These are phyloP conservation scores for Vidua macroura DNA, from an alignment of 2,113 vertebrate genomes.

Conservation along the genomic window DNA sequence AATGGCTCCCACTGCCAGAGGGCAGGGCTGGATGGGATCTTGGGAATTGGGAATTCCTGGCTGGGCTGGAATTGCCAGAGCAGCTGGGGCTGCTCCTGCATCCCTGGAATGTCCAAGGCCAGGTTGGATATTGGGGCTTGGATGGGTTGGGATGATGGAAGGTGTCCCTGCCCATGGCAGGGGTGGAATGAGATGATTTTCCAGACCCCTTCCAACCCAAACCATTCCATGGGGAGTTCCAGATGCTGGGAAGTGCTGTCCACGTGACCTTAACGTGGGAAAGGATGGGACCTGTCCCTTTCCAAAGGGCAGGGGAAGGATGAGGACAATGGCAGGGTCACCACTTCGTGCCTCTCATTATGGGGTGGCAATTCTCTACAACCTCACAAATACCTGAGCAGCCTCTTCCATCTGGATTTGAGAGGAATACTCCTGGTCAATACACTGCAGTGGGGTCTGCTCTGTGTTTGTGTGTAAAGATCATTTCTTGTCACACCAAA, in stretches of 20 bases:
- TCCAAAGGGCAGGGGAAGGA: background rate
- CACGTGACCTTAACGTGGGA: rapidly evolving
- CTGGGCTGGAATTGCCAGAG: background rate
- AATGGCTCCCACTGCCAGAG: background rate
- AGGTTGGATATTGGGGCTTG: rapidly evolving
- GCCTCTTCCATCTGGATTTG: background rate
- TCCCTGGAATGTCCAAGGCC: background rate
- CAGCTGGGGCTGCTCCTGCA: background rate
- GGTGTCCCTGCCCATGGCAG: background rate
- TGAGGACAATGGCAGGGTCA: background rate
- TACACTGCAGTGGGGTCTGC: rapidly evolving
- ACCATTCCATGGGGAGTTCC: background rate
- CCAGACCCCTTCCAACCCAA: background rate
- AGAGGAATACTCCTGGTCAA: background rate
- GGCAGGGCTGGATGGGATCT: background rate
- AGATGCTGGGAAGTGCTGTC: rapidly evolving
- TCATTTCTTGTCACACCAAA: background rate
- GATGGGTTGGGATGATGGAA: rapidly evolving
- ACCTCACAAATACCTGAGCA: background rate
- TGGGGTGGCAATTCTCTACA: background rate
- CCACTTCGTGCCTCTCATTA: background rate
- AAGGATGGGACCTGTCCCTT: background rate
- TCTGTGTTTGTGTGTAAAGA: background rate
- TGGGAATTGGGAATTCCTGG: background rate
- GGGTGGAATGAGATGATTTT: background rate